Evolutionary conservation across 1,140 invertebrate genomes (phyloP).

Genomic region (Drosophila pseudoananassae): DNA sequence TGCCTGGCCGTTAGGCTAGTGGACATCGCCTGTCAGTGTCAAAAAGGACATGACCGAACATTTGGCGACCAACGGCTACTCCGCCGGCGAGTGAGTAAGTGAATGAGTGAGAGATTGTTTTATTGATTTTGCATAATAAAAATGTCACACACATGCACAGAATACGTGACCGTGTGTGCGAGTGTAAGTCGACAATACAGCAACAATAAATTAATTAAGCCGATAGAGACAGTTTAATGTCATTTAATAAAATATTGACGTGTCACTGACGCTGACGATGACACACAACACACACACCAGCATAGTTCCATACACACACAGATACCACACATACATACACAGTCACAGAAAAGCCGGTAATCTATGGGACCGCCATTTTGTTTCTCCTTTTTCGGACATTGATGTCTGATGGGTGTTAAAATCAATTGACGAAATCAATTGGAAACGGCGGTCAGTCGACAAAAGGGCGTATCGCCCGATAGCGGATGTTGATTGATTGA

Average conservation of each 20-base stretch:
- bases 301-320: constrained; percentile 24
- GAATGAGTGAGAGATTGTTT: constrained; percentile 80
- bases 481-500: constrained; percentile 76
- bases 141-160: constrained; percentile 74
- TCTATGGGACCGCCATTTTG: constrained; percentile 73
- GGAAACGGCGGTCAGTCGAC: constrained; percentile 77
- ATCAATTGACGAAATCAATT: constrained; percentile 84
- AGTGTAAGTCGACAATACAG: constrained; percentile 72
- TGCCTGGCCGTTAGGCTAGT: constrained; percentile 18
- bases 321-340: constrained; percentile 3
- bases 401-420: constrained; percentile 83
- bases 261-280: constrained; percentile 76
- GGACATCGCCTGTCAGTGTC: constrained; percentile 73
- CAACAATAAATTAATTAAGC: constrained; percentile 84
- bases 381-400: constrained; percentile 60
- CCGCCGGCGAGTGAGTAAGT: constrained; percentile 40
- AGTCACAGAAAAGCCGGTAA: constrained; percentile 23
- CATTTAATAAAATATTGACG: constrained; percentile 84
- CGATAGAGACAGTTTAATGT: constrained; percentile 84
- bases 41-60: constrained; percentile 83
- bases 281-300: constrained; percentile 44
- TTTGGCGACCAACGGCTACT: constrained; percentile 34
- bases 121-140: constrained; percentile 84
- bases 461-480: constrained; percentile 16
- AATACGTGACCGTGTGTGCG: constrained; percentile 13